Evolutionary conservation across 2,888 invertebrate genomes (phyloP).

Genomic region (Chaitophorus viminalis): DNA sequence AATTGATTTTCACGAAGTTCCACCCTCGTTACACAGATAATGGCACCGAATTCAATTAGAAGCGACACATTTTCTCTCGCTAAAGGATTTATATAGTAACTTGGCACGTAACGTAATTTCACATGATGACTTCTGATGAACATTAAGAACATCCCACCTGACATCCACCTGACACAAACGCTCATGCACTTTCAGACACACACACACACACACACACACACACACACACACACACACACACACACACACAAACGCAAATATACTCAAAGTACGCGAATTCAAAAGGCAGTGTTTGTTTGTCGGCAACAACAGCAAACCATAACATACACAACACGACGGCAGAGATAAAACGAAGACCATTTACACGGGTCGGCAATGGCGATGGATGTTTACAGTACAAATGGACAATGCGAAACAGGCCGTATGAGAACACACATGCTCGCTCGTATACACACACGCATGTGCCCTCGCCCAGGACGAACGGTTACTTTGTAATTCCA

Average conservation of each 20-base stretch:
- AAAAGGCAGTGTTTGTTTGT: neutral
- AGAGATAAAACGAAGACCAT: neutral
- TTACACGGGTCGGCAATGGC: slow-evolving; percentile 4
- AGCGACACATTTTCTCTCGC: slow-evolving; percentile 14
- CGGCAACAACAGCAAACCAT: neutral
- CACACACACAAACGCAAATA: neutral
- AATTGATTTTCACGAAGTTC: slow-evolving; percentile 3
- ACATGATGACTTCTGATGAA: slow-evolving; percentile 34
- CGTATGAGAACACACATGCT: neutral
- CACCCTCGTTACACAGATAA: neutral
- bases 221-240: neutral
- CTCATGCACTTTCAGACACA: too few relatives aligned
- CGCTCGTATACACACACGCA: neutral
- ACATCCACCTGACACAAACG: neutral
- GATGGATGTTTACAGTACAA: slow-evolving; percentile 35
- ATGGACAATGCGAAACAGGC: slow-evolving; percentile 1
- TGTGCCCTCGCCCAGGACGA: neutral
- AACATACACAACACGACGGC: neutral
- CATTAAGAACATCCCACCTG: slow-evolving; percentile 39
- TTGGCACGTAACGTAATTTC: neutral
- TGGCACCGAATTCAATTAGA: slow-evolving; percentile 22
- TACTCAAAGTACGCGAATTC: neutral
- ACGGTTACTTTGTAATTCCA: slow-evolving; percentile 26
- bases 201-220: neutral
- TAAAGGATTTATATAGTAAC: neutral